Evolutionary conservation across 2,113 vertebrate genomes (phyloP).

Genomic region (Mesoclemmys tuberculata): DNA sequence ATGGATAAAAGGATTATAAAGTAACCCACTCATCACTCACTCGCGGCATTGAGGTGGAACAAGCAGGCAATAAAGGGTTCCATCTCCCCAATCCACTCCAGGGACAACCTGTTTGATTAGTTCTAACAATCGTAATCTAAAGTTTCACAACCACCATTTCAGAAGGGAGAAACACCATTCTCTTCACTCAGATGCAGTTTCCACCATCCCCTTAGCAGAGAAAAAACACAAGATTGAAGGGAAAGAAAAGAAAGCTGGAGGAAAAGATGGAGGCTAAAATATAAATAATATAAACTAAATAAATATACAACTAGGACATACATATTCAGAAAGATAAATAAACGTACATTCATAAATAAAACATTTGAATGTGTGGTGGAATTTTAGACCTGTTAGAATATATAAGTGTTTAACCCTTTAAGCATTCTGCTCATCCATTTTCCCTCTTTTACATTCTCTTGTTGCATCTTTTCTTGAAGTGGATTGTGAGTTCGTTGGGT

Average conservation of each 20-base stretch:
- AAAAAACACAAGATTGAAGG: background rate
- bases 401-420: background rate
- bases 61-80: too few species aligned
- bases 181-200: background rate
- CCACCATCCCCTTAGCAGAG: background rate
- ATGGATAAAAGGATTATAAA: too few species aligned
- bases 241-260: background rate
- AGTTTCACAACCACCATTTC: background rate
- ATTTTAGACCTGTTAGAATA: background rate
- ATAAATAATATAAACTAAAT: background rate
- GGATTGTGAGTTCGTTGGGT: background rate
- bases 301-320: background rate
- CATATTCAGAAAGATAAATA: background rate
- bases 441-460: background rate
- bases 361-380: background rate
- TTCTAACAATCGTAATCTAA: too few species aligned
- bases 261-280: background rate
- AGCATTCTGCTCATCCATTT: background rate
- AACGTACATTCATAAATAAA: background rate
- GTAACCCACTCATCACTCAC: too few species aligned
- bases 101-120: too few species aligned
- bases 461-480: background rate
- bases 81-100: too few species aligned
- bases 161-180: conserved; percentile 1
- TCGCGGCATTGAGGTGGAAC: too few species aligned